Base-by-base conservation (phyloP, 2,888 invertebrate genomes). In the Blastobasis lacticolella region DNA sequence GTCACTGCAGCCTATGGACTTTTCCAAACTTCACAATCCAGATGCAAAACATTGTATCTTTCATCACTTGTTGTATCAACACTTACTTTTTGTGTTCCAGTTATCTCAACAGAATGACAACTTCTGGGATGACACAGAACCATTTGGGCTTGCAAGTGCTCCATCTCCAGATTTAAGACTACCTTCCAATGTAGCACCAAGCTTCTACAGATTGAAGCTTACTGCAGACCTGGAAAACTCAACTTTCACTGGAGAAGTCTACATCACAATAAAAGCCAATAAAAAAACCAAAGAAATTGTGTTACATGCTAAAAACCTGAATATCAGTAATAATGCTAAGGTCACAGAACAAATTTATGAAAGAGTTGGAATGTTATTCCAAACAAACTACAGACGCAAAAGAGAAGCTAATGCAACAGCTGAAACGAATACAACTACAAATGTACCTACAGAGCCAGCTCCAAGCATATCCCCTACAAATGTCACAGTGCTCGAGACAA, bases 161-260 rank as follows among this genome's bases (percentile, higher is more conserved):
- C 76, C 75, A 0, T 73, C 82, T 5, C 67, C 73, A 5, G 78
- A 87, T 58, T 71, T 86, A 1, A 65, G 86, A 37, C 78, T 91
- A 7, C 89, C 90, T 9, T 70, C 75, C 2, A 68, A 78, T 1
- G 69, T 93, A 5, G 66, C 73, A 37, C 93, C 93, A 5, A 79
- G 74, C 49, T 83, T 79, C 50, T 94, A 93, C 64, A 79, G 90
- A 48, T 74, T 93, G 3, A 81, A 88, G 53, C 64, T 93, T 8
- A 82, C 74, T 58, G 88, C 91, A 0, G 81, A 90, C 58, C 74
- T 92, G 40, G 79, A 83, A 6, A 78, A 77, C 40, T 78, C 81
- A 1, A 72, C 63, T 38, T 89, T 87, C 52, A 75, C 70, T 37
- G 89, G 89, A 2, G 81, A 85, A 57, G 81, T 88, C 5, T 79